Base-by-base conservation (phyloP, 2,113 vertebrate species). In the Corythaixoides concolor region DNA sequence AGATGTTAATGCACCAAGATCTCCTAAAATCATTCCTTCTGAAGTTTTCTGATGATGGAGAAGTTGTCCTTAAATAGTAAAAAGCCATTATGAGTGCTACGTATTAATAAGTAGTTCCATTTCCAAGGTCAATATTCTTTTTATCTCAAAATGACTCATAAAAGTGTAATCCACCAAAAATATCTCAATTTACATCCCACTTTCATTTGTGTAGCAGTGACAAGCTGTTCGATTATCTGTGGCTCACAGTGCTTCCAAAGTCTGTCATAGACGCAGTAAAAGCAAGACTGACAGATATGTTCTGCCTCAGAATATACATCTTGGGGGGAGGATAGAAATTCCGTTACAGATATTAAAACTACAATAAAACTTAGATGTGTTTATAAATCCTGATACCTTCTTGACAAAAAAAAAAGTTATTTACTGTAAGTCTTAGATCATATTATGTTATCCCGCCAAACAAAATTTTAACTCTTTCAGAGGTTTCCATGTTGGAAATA, bases 161-260 rank as follows among this genome's bases (percentile, higher is more conserved):
- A 22, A 96, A 95, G 33, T 47, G 55, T 85, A 94, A 80, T 60
- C 50, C 88, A 86, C 53, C 67, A 85, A 91, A 94, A 96, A 92
- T 86, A 96, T 23, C 63, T 72, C 43, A n/a, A 27, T 96, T 95
- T 84, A 64, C 76, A 95, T 78, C 73, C 80, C 69, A 95, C 52
- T 84, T 80, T 72, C 49, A 88, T 93, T 90, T 90, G 60, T 78
- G 64, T 45, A 81, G 60, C 88, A 78, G 43, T 78, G 80, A 94
- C 96, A 96, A 97, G 72, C 90, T 96, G 88, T 94, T 93, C 56
- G 49, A 92, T 86, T 90, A 93, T 91, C 47, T 92, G 24, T 68
- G 39, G 53, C 82, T 85, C 35, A 74, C 41, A 80, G 78, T 22
- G 55, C 75, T 96, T 94, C 80, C 88, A 94, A 91, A 91, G 76